Conservation (phyloP, 2,888 invertebrate species). For the Dioctria rufipes region DNA sequence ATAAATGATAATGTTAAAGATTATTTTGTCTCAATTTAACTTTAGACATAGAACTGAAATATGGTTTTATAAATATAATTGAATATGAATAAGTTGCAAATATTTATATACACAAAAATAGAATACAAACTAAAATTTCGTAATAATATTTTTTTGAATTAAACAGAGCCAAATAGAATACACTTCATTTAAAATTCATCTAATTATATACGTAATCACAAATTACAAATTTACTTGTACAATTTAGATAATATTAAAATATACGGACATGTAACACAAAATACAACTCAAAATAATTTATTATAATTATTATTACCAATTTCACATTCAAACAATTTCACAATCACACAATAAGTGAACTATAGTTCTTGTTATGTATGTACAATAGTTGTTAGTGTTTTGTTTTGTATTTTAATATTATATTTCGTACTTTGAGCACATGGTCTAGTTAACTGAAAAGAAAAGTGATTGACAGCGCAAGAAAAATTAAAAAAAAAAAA, state of each 20-base stretch:
- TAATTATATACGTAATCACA: not conserved
- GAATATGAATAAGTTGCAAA: too few species aligned
- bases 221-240: conserved; percentile 1
- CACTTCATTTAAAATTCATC: not conserved
- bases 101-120: too few species aligned
- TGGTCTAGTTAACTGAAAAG: too few species aligned
- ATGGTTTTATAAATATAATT: too few species aligned
- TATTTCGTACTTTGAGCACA: conserved; percentile 19
- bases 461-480: too few species aligned
- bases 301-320: not conserved
- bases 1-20: too few species aligned
- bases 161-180: conserved; percentile 6
- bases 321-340: conserved; percentile 48
- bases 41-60: too few species aligned
- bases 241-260: conserved; percentile 12
- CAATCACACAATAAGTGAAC: conserved; percentile 45
- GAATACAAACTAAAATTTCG: too few species aligned
- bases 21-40: too few species aligned
- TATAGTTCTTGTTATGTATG: conserved; percentile 19
- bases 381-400: conserved; percentile 8
- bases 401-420: conserved; percentile 20
- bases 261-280: conserved; percentile 29
- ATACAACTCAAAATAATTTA: conserved; percentile 22
- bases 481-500: too few species aligned
- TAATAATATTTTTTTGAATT: too few species aligned